phyloP scores from a whole-genome alignment of 2,113 vertebrate species.

The Leucosticte australis region DNA sequence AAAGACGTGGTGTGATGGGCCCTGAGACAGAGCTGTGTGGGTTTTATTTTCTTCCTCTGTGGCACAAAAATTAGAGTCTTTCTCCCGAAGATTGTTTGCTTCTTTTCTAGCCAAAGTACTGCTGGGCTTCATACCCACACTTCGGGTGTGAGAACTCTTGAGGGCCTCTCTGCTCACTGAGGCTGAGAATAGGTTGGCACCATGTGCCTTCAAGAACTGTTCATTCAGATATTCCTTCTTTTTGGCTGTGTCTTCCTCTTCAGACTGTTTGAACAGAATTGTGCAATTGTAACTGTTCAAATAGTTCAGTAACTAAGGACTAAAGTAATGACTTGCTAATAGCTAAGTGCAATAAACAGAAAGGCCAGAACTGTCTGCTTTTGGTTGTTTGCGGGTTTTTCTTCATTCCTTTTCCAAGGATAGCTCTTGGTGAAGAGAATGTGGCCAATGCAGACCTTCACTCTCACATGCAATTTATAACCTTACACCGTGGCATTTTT shows the following conservation, averaged over 20 bases:
- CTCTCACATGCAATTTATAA: neutral
- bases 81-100: neutral
- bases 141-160: neutral
- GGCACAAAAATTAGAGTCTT: neutral
- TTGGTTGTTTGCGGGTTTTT: neutral
- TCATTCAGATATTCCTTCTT: neutral
- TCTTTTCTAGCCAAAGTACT: neutral
- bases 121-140: neutral
- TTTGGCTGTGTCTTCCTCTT: constrained; percentile 45
- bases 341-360: neutral
- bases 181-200: neutral
- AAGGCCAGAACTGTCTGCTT: neutral
- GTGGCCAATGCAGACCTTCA: neutral
- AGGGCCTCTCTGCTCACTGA: neutral
- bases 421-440: neutral
- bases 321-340: neutral
- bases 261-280: constrained; percentile 59
- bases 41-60: neutral
- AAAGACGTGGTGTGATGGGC: neutral
- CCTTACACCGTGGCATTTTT: neutral
- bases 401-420: neutral
- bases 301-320: neutral
- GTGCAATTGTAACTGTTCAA: neutral
- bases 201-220: neutral
- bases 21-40: neutral